Evolutionary conservation across 2,797 vertebrate genomes (phyloP).

Genomic region (Sebastes iracundus): DNA sequence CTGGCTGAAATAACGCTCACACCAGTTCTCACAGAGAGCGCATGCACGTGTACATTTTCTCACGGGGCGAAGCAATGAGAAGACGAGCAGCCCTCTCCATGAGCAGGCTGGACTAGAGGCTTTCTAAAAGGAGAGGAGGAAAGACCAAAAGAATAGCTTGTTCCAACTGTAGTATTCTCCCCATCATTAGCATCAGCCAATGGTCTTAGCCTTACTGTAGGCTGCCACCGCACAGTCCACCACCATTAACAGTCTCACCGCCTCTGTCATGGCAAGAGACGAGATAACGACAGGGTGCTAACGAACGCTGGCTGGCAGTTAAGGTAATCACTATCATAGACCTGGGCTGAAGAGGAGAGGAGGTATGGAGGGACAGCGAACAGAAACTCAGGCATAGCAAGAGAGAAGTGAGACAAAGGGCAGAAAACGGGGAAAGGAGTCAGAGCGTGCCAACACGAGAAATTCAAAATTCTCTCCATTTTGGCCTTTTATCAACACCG

Average conservation of each 20-base stretch:
- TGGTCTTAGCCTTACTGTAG: neutral
- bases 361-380: slow-evolving; percentile 20
- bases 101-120: neutral
- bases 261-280: slow-evolving; percentile 40
- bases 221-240: neutral
- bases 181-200: slow-evolving; percentile 31
- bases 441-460: neutral
- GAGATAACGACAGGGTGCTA: slow-evolving; percentile 68
- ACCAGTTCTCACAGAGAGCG: neutral
- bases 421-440: neutral
- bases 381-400: slow-evolving; percentile 8
- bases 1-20: slow-evolving; percentile 18
- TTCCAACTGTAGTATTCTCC: neutral
- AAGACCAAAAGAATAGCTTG: slow-evolving; percentile 22
- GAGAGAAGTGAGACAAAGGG: neutral
- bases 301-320: slow-evolving; percentile 62
- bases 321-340: slow-evolving; percentile 72
- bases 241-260: slow-evolving; percentile 10
- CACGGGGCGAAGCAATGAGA: neutral
- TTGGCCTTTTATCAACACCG: neutral
- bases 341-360: slow-evolving; percentile 28
- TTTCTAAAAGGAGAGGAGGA: neutral
- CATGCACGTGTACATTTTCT: neutral
- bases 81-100: neutral
- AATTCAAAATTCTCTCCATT: neutral